Conservation (phyloP, 1,140 invertebrate species). For the Coenobita brevimanus region DNA sequence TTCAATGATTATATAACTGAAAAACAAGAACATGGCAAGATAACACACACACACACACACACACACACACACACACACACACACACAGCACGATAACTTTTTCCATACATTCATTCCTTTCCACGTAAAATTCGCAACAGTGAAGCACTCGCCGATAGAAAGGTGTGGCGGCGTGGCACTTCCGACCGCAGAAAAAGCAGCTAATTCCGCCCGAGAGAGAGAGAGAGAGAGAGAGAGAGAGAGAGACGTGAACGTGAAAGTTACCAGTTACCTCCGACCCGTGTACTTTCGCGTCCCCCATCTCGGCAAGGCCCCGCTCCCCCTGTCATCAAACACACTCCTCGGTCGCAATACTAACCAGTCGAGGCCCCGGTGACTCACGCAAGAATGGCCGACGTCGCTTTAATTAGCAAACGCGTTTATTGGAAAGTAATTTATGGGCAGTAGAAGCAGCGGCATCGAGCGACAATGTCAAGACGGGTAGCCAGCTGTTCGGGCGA, state of each 20-base stretch:
- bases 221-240: too few relatives aligned
- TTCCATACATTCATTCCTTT: too few relatives aligned
- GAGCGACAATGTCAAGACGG: conserved; percentile 57
- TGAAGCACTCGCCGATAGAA: conserved; percentile 7
- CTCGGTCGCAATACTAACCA: background rate
- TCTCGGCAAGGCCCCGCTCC: background rate
- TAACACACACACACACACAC: too few relatives aligned
- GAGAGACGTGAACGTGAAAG: too few relatives aligned
- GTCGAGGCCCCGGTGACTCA: too few relatives aligned
- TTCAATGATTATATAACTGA: too few relatives aligned
- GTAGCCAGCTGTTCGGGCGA: conserved; percentile 60
- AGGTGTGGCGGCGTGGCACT: conserved; percentile 52
- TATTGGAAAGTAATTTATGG: conserved; percentile 59
- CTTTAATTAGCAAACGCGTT: conserved; percentile 49
- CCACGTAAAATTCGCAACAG: conserved; percentile 11
- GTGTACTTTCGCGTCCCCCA: background rate
- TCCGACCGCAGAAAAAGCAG: conserved; percentile 43
- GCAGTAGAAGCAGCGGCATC: conserved; percentile 13
- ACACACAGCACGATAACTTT: too few relatives aligned
- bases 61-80: too few relatives aligned
- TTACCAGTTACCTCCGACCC: conserved; percentile 36
- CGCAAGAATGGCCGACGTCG: conserved; percentile 26
- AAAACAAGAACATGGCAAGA: too few relatives aligned
- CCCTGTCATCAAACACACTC: background rate
- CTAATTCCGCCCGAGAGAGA: conserved; percentile 38